Conservation (phyloP, 2,797 vertebrate species). For the Bucorvus abyssinicus region DNA sequence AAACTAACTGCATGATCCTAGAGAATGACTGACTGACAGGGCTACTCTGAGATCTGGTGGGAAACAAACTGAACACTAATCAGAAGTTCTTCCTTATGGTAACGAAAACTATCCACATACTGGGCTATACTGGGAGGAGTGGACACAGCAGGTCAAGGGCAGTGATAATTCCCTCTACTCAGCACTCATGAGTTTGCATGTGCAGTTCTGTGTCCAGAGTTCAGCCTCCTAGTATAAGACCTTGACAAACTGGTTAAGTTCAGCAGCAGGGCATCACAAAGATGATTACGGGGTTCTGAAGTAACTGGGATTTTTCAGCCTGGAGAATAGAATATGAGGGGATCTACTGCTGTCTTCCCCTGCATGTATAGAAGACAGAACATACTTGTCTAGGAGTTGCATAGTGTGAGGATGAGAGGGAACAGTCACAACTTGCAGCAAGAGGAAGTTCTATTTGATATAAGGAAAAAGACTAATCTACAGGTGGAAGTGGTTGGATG, state of each 20-base stretch:
- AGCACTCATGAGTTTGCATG: background rate
- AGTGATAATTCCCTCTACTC: background rate
- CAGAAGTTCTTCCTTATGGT: background rate
- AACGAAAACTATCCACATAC: background rate
- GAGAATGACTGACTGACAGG: background rate
- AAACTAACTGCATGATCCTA: background rate
- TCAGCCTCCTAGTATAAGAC: background rate
- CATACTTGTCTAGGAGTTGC: background rate
- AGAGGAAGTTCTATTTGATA: background rate
- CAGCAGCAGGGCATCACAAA: background rate
- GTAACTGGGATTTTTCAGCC: background rate
- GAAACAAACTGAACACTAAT: background rate
- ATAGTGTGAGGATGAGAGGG: background rate
- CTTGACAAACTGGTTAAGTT: background rate
- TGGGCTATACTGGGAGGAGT: background rate
- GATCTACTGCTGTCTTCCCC: background rate
- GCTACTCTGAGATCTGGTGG: background rate
- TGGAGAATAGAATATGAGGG: background rate
- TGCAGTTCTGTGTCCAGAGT: background rate
- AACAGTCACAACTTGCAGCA: background rate
- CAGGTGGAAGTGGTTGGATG: background rate
- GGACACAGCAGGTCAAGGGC: background rate
- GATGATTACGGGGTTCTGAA: background rate
- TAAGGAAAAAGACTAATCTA: background rate
- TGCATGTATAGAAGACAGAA: background rate